Conservation (phyloP, 1,140 invertebrate genomes). For the Bilobella aurantiaca region DNA sequence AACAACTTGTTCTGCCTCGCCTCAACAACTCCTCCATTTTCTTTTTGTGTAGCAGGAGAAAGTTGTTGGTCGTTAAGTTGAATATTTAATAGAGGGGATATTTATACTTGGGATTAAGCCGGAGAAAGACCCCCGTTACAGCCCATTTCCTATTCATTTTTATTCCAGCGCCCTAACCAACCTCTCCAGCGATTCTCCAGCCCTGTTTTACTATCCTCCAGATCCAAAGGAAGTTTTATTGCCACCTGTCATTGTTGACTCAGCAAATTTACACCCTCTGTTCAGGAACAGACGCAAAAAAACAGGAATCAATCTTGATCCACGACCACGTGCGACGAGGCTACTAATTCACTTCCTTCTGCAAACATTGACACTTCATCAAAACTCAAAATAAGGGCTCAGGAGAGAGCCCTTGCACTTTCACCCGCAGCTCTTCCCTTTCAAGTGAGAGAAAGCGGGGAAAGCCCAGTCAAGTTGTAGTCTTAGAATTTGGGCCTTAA, state of each 20-base stretch:
- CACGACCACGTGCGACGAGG: constrained; percentile 17
- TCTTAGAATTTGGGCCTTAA: too few relatives aligned
- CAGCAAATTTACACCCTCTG: constrained; percentile 32
- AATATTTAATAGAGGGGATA: constrained; percentile 17
- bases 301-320: constrained; percentile 27
- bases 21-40: neutral
- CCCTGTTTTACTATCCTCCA: constrained; percentile 8
- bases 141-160: constrained; percentile 24
- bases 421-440: neutral
- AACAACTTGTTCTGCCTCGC: constrained; percentile 8
- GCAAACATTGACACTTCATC: constrained; percentile 26
- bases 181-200: neutral
- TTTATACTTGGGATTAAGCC: constrained; percentile 10
- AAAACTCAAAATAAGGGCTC: neutral
- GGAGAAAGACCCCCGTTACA: constrained; percentile 17
- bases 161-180: neutral
- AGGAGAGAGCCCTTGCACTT: neutral
- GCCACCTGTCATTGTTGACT: constrained; percentile 36
- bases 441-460: neutral
- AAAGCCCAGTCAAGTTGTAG: too few relatives aligned
- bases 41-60: neutral
- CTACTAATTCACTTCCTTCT: constrained; percentile 6
- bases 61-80: neutral
- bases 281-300: neutral
- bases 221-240: constrained; percentile 18